phyloP scores from a whole-genome alignment of 2,888 invertebrate genomes.

The Perdita meconis region DNA sequence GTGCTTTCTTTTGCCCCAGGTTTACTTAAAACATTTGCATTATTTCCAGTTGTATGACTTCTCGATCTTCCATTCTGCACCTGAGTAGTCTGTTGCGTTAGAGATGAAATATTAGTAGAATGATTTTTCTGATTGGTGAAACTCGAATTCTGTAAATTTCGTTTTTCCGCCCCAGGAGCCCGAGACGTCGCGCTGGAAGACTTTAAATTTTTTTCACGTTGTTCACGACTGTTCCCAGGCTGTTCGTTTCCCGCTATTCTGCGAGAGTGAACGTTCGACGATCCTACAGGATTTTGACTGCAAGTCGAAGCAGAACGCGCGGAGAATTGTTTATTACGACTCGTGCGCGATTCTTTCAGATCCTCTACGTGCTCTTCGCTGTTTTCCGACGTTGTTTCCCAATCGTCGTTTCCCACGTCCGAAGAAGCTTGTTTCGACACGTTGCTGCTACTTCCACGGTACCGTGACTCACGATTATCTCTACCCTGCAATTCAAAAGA shows the following conservation, averaged over 20 bases:
- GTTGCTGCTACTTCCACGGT: slow-evolving; percentile 72
- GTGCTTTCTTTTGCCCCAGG: slow-evolving; percentile 81
- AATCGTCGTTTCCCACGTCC: slow-evolving; percentile 88
- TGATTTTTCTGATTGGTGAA: slow-evolving; percentile 80
- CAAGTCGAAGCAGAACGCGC: slow-evolving; percentile 64
- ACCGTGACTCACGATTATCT: slow-evolving; percentile 79
- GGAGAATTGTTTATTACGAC: slow-evolving; percentile 77
- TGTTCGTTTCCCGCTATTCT: slow-evolving; percentile 77
- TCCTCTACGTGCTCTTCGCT: slow-evolving; percentile 87
- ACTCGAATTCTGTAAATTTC: slow-evolving; percentile 75
- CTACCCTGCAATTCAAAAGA: slow-evolving; percentile 77
- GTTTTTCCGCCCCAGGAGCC: slow-evolving; percentile 80
- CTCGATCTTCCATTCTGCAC: slow-evolving; percentile 79
- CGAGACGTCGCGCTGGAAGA: slow-evolving; percentile 75
- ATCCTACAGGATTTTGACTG: slow-evolving; percentile 60
- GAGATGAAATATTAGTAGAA: slow-evolving; percentile 78
- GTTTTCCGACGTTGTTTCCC: slow-evolving; percentile 94
- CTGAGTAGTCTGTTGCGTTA: slow-evolving; percentile 78
- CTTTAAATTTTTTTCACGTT: slow-evolving; percentile 78
- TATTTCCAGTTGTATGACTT: slow-evolving; percentile 77
- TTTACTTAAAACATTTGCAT: slow-evolving; percentile 69
- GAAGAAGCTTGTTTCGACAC: slow-evolving; percentile 79
- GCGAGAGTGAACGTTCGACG: slow-evolving; percentile 70
- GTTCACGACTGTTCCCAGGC: slow-evolving; percentile 67
- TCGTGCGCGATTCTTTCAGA: slow-evolving; percentile 78